Evolutionary conservation across 2,113 vertebrate genomes (phyloP), one percentile per base, ranked within the genome.

Genomic region (Corythoichthys haematopterus): DNA sequence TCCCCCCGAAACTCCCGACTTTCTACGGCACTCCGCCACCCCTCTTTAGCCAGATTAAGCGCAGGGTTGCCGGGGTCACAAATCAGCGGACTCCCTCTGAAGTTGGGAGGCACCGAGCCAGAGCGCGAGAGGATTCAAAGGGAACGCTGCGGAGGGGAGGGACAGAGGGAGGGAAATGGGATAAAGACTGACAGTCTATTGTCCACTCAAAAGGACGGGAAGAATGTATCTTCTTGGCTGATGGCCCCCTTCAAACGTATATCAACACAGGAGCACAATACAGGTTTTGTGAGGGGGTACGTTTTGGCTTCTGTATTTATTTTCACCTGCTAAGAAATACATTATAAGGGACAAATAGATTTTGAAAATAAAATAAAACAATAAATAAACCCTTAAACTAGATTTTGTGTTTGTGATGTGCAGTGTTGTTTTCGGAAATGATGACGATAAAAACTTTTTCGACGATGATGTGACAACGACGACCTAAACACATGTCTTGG

Each of bases 21-120:
- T 16, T 10, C 46, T 35, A 56, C 53, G 5, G 10, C 52, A 55
- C 52, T 55, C 16, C 50, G 50, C 50, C 50, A 52, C 5, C 51
- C 82, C 91, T 92, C 91, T 94, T 94, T 93, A 92, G 92, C 89
- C 75, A 87, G 91, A 91, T 91, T 91, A 92, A 93, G 87, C 89
- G 83, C 87, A 89, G 60, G 93, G 91, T 94, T 93, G 89, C 89
- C 75, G 79, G 85, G 93, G 93, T 94, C 93, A 94, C 78, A 92
- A 94, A 94, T 94, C 94, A 88, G 76, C 78, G 81, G 87, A 89
- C 92, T 91, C 92, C 91, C 92, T 89, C 88, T 93, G 92, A 92
- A 87, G 89, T 89, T 87, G 70, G 73, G 79, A 88, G 91, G 89
- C 89, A 92, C 89, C 90, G 91, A 91, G 93, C 92, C 92, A 93